Percentiles rank a stretch among this genome's conserved stretches.
Conservation (phyloP, 2,797 vertebrate genomes). For the Chiropotes sagulatus region DNA sequence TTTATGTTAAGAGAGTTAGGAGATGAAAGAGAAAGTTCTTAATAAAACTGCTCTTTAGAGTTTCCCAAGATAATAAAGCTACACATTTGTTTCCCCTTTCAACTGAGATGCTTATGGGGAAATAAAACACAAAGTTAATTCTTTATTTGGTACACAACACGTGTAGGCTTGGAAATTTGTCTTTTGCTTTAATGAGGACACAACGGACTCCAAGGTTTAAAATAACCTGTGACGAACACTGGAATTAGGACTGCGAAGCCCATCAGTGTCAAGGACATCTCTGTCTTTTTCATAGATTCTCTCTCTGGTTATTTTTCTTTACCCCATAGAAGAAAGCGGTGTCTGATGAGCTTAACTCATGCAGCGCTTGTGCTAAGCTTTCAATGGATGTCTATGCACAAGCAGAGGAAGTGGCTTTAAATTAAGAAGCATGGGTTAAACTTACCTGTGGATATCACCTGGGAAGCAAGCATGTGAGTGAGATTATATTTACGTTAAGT, state of each 20-base stretch:
- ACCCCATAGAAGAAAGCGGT: rapidly evolving
- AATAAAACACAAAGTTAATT: background rate
- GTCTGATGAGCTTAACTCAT: too few relatives aligned
- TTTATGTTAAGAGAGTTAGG: background rate
- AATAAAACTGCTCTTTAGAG: background rate
- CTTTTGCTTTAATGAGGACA: background rate
- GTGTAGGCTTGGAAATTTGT: background rate
- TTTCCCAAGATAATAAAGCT: background rate
- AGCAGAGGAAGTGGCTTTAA: too few relatives aligned
- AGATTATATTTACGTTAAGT: background rate
- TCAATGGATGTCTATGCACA: rapidly evolving
- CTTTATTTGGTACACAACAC: background rate
- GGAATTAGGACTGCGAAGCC: background rate
- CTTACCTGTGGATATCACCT: rapidly evolving
- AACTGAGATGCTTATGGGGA: background rate
- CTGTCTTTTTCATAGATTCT: too few relatives aligned
- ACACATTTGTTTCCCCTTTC: background rate
- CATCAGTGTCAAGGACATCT: background rate
- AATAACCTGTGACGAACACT: background rate
- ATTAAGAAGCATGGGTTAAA: rapidly evolving
- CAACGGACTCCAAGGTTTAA: too few relatives aligned
- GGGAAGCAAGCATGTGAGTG: rapidly evolving
- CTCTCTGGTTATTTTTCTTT: too few relatives aligned
- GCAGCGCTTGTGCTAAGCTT: too few relatives aligned
- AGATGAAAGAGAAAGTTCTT: background rate